Percentiles rank a stretch among this genome's conserved stretches.
Conservation (phyloP, 2,113 vertebrate species). For the Acanthochromis polyacanthus region DNA sequence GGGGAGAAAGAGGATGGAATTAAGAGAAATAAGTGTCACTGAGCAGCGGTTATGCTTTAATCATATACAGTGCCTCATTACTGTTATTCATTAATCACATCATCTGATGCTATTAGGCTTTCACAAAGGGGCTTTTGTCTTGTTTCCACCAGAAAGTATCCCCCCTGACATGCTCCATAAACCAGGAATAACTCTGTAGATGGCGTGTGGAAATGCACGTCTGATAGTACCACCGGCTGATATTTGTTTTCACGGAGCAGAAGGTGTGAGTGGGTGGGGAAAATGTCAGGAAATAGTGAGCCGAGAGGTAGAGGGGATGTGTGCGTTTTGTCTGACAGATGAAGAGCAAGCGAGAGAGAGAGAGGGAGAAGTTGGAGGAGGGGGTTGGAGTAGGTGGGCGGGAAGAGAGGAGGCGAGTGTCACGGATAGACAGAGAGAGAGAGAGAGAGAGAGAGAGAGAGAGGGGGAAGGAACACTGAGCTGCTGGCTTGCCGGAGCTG, state of each 20-base stretch:
- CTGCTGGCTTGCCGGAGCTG: slow-evolving; percentile 71
- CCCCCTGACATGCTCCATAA: slow-evolving; percentile 20
- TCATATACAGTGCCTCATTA: slow-evolving; percentile 52
- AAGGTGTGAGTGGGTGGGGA: slow-evolving; percentile 57
- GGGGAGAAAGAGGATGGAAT: slow-evolving; percentile 12
- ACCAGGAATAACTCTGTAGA: slow-evolving; percentile 33
- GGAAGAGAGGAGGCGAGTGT: slow-evolving; percentile 77
- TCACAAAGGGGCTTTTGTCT: slow-evolving; percentile 19
- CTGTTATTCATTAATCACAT: slow-evolving; percentile 34
- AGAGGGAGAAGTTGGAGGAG: slow-evolving; percentile 61
- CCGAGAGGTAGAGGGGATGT: slow-evolving; percentile 63
- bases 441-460: slow-evolving; percentile 29
- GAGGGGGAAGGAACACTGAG: slow-evolving; percentile 59
- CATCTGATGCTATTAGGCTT: slow-evolving; percentile 22
- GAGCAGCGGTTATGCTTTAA: background rate
- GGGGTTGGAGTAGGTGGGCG: slow-evolving; percentile 76
- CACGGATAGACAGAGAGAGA: slow-evolving; percentile 73
- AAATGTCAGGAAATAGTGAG: slow-evolving; percentile 66
- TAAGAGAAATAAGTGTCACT: background rate
- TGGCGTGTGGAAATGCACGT: slow-evolving; percentile 21
- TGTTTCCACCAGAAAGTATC: background rate
- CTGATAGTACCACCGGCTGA: slow-evolving; percentile 25
- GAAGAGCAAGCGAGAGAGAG: slow-evolving; percentile 47
- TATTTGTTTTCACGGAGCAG: slow-evolving; percentile 69
- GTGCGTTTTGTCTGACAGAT: slow-evolving; percentile 65